A percentile compares a stretch with the other conserved stretches of the same genome.
phyloP scores from a whole-genome alignment of 2,113 vertebrate genomes.

The Phoenicopterus ruber region DNA sequence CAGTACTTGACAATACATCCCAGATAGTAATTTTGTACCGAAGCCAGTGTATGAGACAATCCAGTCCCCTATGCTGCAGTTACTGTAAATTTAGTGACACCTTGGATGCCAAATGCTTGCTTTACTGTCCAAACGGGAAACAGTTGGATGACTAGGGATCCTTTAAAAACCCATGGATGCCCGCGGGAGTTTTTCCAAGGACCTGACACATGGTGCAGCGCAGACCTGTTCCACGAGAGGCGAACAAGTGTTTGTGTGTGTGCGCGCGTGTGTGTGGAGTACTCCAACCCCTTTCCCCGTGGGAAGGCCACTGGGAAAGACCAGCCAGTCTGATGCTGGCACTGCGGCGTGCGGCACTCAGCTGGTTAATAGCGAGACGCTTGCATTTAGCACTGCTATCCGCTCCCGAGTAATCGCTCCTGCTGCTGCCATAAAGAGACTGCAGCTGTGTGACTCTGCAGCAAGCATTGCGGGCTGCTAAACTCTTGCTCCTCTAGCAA shows the following conservation, averaged over 20 bases:
- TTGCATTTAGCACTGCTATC: background rate
- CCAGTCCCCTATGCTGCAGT: background rate
- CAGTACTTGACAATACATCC: background rate
- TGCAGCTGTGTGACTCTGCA: background rate
- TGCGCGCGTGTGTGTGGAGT: fast-evolving
- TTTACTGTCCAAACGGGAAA: background rate
- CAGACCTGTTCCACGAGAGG: background rate
- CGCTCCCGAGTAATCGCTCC: background rate
- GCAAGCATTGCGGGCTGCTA: background rate
- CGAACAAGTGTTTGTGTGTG: background rate
- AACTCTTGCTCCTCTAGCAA: background rate
- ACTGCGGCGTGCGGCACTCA: background rate
- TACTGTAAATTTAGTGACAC: background rate
- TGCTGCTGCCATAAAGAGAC: background rate
- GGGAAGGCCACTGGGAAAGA: background rate
- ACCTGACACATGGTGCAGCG: background rate
- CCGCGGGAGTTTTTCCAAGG: background rate
- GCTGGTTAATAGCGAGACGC: background rate
- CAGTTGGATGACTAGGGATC: background rate
- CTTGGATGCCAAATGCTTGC: background rate
- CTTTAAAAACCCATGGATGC: background rate
- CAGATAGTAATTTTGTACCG: background rate
- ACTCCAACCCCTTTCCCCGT: background rate
- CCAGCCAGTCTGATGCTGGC: background rate
- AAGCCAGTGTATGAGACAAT: background rate